Base-by-base conservation (phyloP, 2,888 invertebrate genomes). In the Acleris sparsana region DNA sequence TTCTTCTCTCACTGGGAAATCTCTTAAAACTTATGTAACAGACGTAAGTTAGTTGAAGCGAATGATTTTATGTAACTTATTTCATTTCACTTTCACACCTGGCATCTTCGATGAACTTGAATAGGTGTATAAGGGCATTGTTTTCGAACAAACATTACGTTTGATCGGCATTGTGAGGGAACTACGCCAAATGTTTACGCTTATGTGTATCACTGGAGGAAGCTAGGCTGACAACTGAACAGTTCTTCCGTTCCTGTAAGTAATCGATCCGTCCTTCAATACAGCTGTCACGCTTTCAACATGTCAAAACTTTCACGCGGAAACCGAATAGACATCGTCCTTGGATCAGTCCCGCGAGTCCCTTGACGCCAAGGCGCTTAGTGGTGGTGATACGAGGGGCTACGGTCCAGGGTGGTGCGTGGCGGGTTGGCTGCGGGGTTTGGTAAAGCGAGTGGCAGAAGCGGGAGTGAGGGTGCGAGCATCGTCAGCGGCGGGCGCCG, bases 401-500 rank as follows among this genome's bases (percentile, higher is more conserved):
- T 53, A 29, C 25, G 16, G 29, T 29, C 16, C 18, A 5, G 29
- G 44, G 17, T 4, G 39, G 39, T 39, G 39, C 11, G 39, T 3
- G 13, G 13, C 11, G 39, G 39, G 39, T 39, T 39, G 39, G 39
- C 39, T 39, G 39, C 39, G 44, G 51, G 49, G 58, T 60, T 53
- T 39, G 62, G 63, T 61, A 71, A 53, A 55, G 68, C 59, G 59
- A 58, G 49, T 51, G 49, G 55, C 25, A 65, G 59, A 76, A 68
- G 73, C 72, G 52, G 73, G 73, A 72, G 71, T 73, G 70, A 75
- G 73, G 76, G 75, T 76, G 79, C 73, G 75, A 73, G 74, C 74
- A 75, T 71, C 75, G 75, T 74, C 71, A 71, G 73, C 49, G 79
- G 74, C 73, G 79, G 79, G 72, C 77, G 77, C 74, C 77, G 74